phyloP scores from a whole-genome alignment of 2,797 vertebrate genomes.

The Gallirallus australis region DNA sequence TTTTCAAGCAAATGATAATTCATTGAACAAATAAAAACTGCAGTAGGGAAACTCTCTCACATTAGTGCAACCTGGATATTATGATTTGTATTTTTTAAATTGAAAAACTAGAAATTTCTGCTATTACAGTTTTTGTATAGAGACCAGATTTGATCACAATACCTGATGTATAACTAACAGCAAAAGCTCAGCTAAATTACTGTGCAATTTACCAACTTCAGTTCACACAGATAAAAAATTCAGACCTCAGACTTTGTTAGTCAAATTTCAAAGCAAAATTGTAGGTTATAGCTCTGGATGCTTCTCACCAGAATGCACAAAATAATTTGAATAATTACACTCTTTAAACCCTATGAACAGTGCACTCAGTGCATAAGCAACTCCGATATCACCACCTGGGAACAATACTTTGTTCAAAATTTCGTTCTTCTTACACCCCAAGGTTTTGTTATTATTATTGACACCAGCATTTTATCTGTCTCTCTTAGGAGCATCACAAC shows the following conservation, averaged over 20 bases:
- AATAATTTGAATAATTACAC: neutral
- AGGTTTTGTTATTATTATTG: neutral
- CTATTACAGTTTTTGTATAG: neutral
- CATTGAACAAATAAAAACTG: neutral
- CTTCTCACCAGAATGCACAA: neutral
- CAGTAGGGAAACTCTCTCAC: neutral
- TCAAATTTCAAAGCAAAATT: neutral
- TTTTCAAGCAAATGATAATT: neutral
- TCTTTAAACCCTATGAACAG: neutral
- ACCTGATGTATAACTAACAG: neutral
- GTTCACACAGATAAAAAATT: neutral
- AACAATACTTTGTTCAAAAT: neutral
- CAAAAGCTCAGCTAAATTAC: neutral
- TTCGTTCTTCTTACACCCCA: neutral
- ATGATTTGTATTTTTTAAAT: neutral
- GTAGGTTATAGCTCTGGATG: neutral
- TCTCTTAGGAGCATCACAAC: neutral
- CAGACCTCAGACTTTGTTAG: neutral
- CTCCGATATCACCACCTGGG: neutral
- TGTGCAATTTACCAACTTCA: neutral
- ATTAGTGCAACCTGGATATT: neutral
- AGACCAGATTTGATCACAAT: neutral
- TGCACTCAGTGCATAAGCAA: neutral
- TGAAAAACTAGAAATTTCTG: neutral
- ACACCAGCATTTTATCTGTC: neutral